These are phyloP conservation scores for Melanchra persicariae DNA, from an alignment of 2,888 invertebrate species.

Conservation along the genomic window DNA sequence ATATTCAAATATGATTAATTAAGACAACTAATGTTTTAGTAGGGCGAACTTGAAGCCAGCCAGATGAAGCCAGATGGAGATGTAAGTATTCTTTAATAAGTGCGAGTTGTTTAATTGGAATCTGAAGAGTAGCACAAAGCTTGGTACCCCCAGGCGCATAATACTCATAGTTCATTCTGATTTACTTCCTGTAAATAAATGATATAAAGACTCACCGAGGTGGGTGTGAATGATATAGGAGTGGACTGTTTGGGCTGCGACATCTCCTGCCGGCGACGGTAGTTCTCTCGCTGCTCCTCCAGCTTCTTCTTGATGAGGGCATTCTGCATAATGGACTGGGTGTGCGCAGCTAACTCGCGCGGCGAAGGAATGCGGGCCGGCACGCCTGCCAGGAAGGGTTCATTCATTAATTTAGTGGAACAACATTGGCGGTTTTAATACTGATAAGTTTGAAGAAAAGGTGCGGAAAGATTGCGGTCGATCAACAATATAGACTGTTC, in stretches of 20 bases:
- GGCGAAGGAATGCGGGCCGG: slow-evolving; percentile 95
- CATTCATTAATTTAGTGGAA: slow-evolving; percentile 63
- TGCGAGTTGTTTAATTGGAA: no score
- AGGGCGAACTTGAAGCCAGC: no score
- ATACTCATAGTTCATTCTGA: no score
- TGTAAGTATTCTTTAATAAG: no score
- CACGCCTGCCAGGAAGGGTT: slow-evolving; percentile 86
- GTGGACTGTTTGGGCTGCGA: slow-evolving; percentile 83
- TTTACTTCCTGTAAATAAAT: no score
- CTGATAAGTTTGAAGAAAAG: not conserved
- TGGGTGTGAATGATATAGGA: slow-evolving; percentile 97
- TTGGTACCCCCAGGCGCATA: no score
- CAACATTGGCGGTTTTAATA: not conserved
- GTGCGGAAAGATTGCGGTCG: not conserved
- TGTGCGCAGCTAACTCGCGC: slow-evolving; percentile 95
- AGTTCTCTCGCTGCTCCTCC: slow-evolving; percentile 96
- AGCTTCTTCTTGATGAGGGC: slow-evolving; percentile 97
- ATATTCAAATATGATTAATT: no score
- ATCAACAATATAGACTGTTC: not conserved
- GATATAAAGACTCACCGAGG: slow-evolving; percentile 91
- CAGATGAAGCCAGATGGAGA: no score
- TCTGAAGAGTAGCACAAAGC: no score
- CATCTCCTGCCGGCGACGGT: slow-evolving; percentile 94
- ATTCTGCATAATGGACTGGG: slow-evolving; percentile 96
- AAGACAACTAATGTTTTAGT: no score